These are phyloP conservation scores for Calameuta filiformis DNA, from an alignment of 2,888 invertebrate species.

Conservation along the genomic window DNA sequence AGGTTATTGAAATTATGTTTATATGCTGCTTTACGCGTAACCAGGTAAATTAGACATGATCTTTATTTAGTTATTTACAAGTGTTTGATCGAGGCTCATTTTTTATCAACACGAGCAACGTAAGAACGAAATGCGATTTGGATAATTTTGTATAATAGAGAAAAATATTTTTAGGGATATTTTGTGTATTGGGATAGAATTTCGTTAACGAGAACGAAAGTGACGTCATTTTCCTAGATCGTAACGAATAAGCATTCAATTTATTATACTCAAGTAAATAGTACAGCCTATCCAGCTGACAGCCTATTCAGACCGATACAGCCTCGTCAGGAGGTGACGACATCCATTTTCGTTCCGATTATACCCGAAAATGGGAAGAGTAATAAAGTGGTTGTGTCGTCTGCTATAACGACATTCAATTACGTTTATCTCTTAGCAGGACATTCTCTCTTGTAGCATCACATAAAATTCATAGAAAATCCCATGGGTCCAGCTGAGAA, in stretches of 20 bases:
- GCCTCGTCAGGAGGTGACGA: background rate
- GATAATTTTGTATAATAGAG: background rate
- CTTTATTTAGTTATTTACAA: background rate
- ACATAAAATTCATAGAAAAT: background rate
- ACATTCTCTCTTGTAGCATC: background rate
- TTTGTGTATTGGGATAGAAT: background rate
- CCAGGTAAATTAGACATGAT: background rate
- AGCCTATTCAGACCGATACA: background rate
- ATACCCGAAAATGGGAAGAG: background rate
- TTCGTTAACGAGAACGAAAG: background rate
- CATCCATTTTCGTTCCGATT: background rate
- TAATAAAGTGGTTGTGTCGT: background rate
- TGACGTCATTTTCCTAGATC: background rate
- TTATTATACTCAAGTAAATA: background rate
- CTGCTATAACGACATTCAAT: constrained; percentile 3
- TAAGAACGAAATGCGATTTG: background rate
- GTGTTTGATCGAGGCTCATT: background rate
- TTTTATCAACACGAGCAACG: background rate
- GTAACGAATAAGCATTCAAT: background rate
- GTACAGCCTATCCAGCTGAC: background rate
- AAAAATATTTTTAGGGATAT: background rate
- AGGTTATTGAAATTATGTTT: background rate
- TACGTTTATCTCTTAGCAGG: constrained; percentile 5
- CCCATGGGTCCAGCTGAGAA: background rate
- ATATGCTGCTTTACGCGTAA: background rate